Evolutionary conservation across 2,113 vertebrate species (phyloP).

Genomic region (Oryzias javanicus): DNA sequence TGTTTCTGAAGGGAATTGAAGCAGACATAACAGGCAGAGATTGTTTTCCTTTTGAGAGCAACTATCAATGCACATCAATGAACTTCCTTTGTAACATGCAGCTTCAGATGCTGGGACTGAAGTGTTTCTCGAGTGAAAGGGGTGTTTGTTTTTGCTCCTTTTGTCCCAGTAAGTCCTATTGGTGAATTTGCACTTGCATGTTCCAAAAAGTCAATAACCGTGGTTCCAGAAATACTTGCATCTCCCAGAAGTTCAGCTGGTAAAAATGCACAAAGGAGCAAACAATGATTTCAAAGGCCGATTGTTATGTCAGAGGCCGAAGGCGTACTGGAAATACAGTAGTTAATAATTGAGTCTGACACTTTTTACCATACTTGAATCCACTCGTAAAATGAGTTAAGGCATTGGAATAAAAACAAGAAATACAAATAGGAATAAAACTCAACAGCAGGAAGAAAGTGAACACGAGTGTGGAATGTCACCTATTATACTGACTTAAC

Average conservation of each 20-base stretch:
- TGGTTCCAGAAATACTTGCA: constrained; percentile 7
- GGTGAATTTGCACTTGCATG: too few species aligned
- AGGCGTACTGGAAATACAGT: too few species aligned
- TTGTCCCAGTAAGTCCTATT: constrained; percentile 23
- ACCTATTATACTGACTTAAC: too few species aligned
- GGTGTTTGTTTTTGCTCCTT: constrained; percentile 52
- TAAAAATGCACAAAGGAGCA: constrained; percentile 12
- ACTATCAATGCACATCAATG: constrained; percentile 69
- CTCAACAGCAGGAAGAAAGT: too few species aligned
- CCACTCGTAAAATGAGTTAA: too few species aligned
- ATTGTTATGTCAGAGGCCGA: constrained; percentile 18
- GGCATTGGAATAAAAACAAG: too few species aligned
- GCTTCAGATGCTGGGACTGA: constrained; percentile 48
- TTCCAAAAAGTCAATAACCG: neutral
- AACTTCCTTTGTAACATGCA: constrained; percentile 27
- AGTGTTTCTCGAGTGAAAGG: constrained; percentile 40
- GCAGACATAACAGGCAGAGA: constrained; percentile 63
- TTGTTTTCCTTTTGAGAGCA: constrained; percentile 65
- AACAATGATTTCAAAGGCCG: constrained; percentile 27
- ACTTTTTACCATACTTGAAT: too few species aligned
- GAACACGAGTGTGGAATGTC: too few species aligned
- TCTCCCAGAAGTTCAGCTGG: neutral
- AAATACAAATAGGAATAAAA: too few species aligned
- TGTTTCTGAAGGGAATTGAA: constrained; percentile 58
- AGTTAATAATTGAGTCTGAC: too few species aligned